These are phyloP conservation scores for Macropodus opercularis DNA, from an alignment of 2,797 vertebrate genomes.

Conservation along the genomic window DNA sequence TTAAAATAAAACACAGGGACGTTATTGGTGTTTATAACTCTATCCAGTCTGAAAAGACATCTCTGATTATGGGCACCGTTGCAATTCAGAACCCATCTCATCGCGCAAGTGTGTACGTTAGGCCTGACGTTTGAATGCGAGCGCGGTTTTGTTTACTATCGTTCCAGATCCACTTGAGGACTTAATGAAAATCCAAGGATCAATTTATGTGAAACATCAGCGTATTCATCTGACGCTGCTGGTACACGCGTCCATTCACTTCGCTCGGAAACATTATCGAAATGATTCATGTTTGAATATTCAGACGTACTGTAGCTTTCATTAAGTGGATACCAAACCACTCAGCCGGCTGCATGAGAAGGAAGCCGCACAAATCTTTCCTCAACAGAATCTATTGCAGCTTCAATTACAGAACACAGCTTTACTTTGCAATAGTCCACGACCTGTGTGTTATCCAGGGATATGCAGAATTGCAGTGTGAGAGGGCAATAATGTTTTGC, in stretches of 20 bases:
- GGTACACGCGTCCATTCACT: constrained; percentile 30
- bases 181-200: constrained; percentile 59
- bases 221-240: constrained; percentile 43
- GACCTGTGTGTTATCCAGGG: constrained; percentile 25
- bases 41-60: constrained; percentile 22
- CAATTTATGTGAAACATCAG: constrained; percentile 57
- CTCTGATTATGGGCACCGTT: constrained; percentile 30
- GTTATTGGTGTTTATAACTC: constrained; percentile 26
- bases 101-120: constrained; percentile 44
- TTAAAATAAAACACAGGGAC: constrained; percentile 9
- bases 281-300: constrained; percentile 48
- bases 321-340: constrained; percentile 37
- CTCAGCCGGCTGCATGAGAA: constrained; percentile 23
- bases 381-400: too few species aligned
- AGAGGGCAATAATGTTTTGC: constrained; percentile 39
- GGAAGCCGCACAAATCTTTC: constrained; percentile 13
- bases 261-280: constrained; percentile 30
- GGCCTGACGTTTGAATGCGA: constrained; percentile 51
- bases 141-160: constrained; percentile 59
- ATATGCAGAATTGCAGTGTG: constrained; percentile 28
- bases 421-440: constrained; percentile 34
- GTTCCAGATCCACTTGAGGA: constrained; percentile 58
- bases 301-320: constrained; percentile 41
- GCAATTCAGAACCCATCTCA: constrained; percentile 20
- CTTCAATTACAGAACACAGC: constrained; percentile 41